Evolutionary conservation across 2,888 invertebrate genomes (phyloP), one percentile per base, ranked within the genome.

Genomic region (Temnothorax ravouxi): DNA sequence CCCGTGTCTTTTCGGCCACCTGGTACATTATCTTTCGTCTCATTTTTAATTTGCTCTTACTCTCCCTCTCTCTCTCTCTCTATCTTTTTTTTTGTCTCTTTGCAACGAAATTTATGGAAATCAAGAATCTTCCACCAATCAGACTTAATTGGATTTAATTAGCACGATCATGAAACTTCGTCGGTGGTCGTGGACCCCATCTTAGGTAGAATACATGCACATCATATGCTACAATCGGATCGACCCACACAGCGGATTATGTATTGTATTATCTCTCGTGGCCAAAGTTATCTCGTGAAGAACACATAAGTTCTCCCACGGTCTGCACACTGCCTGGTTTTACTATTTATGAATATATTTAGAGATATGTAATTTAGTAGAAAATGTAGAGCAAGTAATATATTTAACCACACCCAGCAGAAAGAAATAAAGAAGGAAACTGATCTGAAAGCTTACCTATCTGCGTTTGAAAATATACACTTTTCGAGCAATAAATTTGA

Each of bases 101-200:
- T n/a, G 56, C 54, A 9, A 75, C 52, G 44, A 76, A 77, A 85
- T 86, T 84, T 77, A 86, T 76, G 72, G 44, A 34, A 66, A 29
- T 21, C 25, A 9, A 41, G 62, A 5, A n/a, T 21, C 34, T 61
- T 38, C 47, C 59, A 64, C 18, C n/a, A 52, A 25, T 38, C 44
- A 13, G 2, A 47, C 34, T 41, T 56, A 41, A 83, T 81, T 81
- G 87, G 87, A 86, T 84, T 89, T 84, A 74, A 89, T 89, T 85
- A 84, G 59, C 76, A 47, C 59, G 67, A 52, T 81, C 80, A 44
- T 69, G 61, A 56, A 77, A 76, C 79, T 64, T 44, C 44, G 64
- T 79, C 21, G 88, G 79, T 83, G 81, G 83, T 75, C 84, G 82
- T 61, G 21, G 66, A 59, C 11, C 13, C 13, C 1, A 59, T 18